Evolutionary conservation across 2,888 invertebrate genomes (phyloP), one percentile per base, ranked within the genome.

Genomic region (Stenodema calcarata): DNA sequence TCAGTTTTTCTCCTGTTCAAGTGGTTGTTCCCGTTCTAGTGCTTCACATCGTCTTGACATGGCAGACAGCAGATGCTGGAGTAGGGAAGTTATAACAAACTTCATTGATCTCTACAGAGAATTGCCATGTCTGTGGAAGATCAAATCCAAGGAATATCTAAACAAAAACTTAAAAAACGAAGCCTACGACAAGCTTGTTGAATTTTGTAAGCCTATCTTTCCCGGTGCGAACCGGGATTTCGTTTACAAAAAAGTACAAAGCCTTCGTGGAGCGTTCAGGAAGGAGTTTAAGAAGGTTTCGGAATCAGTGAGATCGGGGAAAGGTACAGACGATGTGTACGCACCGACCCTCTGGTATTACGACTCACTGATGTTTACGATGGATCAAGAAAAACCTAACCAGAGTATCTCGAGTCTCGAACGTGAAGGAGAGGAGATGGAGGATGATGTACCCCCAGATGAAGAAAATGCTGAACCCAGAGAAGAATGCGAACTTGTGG

Each of bases 151-250:
- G 30, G 23, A 79, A 0, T 84, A 54, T 42, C 11, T 18, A 83
- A 83, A 86, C 23, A 86, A 86, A 50, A 84, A 86, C 62, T 30
- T 82, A 84, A 82, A 79, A 78, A 42, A 69, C 11, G 79, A 69
- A 28, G 69, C 54, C 6, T 44, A 83, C 41, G 12, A 70, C 7
- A 80, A 78, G 41, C 18, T 6, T n/a, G n/a, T n/a, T n/a, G n/a
- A 86, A 79, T 47, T 78, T 79, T 79, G 86, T 30, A 79, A 86
- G 44, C 18, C n/a, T 12, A 42, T 50, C 16, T 50, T 54, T 16
- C 35, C 75, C 4, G 16, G 7, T 27, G 75, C 75, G 6, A 75
- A 75, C 35, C 27, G 30, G 11, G 75, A 75, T 35, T 75, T 75
- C 75, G 75, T 75, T 12, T 27, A 30, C 28, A 75, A 75, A 27